Base-by-base conservation (phyloP, 2,797 vertebrate genomes). In the Zalophus californianus region DNA sequence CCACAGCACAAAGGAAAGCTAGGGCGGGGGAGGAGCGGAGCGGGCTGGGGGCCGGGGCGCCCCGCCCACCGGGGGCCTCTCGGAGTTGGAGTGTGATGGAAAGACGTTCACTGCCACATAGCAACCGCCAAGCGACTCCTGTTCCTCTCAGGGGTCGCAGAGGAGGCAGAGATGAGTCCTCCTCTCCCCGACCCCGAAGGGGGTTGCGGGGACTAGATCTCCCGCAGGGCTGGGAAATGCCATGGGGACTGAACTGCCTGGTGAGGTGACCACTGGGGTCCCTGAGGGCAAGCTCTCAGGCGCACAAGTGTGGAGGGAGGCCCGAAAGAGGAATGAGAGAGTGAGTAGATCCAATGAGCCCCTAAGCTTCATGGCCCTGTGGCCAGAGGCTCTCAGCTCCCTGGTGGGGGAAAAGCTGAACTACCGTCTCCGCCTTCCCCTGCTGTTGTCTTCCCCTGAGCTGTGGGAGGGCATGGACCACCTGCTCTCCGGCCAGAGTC, bases 1-100 rank as follows among this genome's bases (percentile, higher is more conserved):
- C 97, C 97, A 35, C 94, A 50, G 95, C 96, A 98, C 98, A 98
- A 83, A 90, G 98, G 98, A 98, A 98, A 92, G 86, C 92, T 14
- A 66, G 96, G 91, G 96, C 91, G 97, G 97, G 97, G 98, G 97
- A 97, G 96, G 91, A 93, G 97, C 90, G 32, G 72, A 0, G 25
- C 91, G 62, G 88, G 73, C 84, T 11, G 41, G 95, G 97, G 93
- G 94, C 96, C 97, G 83, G 79, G 83, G 95, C 68, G 97, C 96
- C 98, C 97, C 96, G 95, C 97, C 89, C 35, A 97, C 97, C 35
- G 32, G 93, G 95, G 98, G 86, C 98, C 97, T 95, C 79, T 70
- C 52, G 1, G 97, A 96, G 98, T 91, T 73, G 87, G 89, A 90
- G 54, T 95, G 52, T 66, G 91, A 62, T 77, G 96, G 89, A 73